Evolutionary conservation across 2,888 invertebrate genomes (phyloP), one percentile per base, ranked within the genome.

Genomic region (Caenorhabditis japonica): DNA sequence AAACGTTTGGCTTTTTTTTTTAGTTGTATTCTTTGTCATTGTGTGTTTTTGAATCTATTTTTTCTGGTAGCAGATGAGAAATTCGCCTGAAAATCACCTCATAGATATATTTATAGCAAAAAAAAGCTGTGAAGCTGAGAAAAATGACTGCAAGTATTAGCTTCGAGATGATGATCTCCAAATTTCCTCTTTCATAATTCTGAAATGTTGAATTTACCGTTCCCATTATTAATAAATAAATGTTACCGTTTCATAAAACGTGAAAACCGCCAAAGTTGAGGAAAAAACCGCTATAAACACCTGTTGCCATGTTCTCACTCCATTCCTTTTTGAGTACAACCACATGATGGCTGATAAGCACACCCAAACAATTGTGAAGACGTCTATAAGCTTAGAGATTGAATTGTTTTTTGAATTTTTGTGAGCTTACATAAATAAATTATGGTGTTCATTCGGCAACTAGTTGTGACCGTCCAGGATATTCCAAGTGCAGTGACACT

Each of bases 301-400:
- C 19, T 49, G 60, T 13, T 60, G 60, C 60, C 60, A 60, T 25
- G 23, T 38, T 19, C 39, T 46, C 19, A 27, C 21, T 15, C 46
- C 58, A 38, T 58, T 46, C 38, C 51, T 49, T 43, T 51, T 60
- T n/a, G 60, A 41, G 30, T 52, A 52, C 7, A 61, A n/a, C 61
- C 61, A 61, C 44, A 61, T 51, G 15, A 60, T 30, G 1, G 51
- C 61, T 13, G 61, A 43, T 10, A 36, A 33, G 13, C 23, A 52
- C 7, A 27, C 43, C 60, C 60, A 60, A 15, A 41, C 33, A 51
- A 34, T 27, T 1, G 60, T 52, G 15, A 52, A 61, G 21, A 52
- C 39, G 21, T 60, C 60, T 60, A 25, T 10, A 44, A 30, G 5
- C 4, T 19, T 3, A 27, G 13, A 8, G 10, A 0, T 12, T 47